phyloP scores from a whole-genome alignment of 2,113 vertebrate species.

The Eonycteris spelaea region DNA sequence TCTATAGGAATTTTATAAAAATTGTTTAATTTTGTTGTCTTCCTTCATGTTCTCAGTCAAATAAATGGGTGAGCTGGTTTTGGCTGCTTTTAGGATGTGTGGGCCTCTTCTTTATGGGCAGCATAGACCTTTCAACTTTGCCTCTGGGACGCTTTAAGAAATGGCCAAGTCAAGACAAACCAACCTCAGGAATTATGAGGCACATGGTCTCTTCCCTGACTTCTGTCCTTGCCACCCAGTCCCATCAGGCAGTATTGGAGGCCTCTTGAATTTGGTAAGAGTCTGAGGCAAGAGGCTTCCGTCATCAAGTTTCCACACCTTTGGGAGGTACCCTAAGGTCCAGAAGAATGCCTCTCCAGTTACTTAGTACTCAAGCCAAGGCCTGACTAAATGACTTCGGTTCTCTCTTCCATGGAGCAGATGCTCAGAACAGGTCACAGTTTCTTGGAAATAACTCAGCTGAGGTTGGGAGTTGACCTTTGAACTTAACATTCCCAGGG shows the following conservation, averaged over 20 bases:
- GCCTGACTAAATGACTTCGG: background rate
- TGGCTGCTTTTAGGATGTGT: slow-evolving; percentile 26
- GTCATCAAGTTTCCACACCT: background rate
- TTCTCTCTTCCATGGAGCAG: background rate
- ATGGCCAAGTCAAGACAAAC: background rate
- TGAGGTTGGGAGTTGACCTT: background rate
- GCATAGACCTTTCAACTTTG: background rate
- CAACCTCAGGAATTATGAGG: background rate
- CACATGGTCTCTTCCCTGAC: background rate
- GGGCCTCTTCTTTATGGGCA: slow-evolving; percentile 35
- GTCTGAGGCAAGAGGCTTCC: background rate
- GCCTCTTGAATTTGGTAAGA: background rate
- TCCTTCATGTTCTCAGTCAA: slow-evolving; percentile 67
- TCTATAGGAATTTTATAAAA: slow-evolving; percentile 83
- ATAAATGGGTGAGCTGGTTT: slow-evolving; percentile 67
- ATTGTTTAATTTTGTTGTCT: slow-evolving; percentile 82
- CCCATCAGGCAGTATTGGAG: background rate
- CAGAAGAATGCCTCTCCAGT: background rate
- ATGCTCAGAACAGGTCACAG: background rate
- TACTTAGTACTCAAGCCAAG: background rate
- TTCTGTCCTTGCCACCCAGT: background rate
- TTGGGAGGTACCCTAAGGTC: background rate
- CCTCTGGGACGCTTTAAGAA: background rate
- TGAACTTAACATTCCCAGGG: background rate
- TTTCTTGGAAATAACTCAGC: background rate